Evolutionary conservation across 1,140 invertebrate genomes (phyloP), one percentile per base, ranked within the genome.

Genomic region (Cotesia vestalis): DNA sequence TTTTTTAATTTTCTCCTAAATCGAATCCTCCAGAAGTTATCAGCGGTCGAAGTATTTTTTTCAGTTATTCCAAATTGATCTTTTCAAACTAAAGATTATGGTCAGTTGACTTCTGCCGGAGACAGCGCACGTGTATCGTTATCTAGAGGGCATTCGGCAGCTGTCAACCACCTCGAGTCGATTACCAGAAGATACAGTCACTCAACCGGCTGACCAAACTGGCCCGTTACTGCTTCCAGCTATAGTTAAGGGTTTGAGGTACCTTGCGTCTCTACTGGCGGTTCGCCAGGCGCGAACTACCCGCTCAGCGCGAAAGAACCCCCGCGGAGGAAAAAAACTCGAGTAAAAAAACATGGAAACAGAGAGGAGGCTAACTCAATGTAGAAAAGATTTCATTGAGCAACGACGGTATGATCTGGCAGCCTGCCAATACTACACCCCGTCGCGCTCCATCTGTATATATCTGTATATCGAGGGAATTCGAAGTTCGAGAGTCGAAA

Each of bases 371-470:
- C 38, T 62, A 82, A 82, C 74, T 77, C 84, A 86, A 85, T 83
- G 83, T 69, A 85, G 81, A 85, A 75, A 86, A 85, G 83, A 86
- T 85, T 86, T 84, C 85, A 86, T 86, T 86, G 83, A 86, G 84
- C 77, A 73, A 52, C 75, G 72, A 46, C 40, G 40, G 80, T 78
- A 76, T 81, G 78, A 79, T 76, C 83, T 85, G 84, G 84, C 84
- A 57, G 68, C 14, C 17, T 72, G 83, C 84, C 85, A 86, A 80
- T 84, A 85, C 79, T 86, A 84, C 79, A 75, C 77, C 78, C 57
- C 20, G 12, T n/a, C 40, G 17, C 17, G 36, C 61, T 63, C 61
- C 12, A 55, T 52, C n/a, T 66, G 27, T 51, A 38, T 51, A 34
- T 38, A 64, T 12, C 38, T 35, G 17, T 27, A 27, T 27, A 27